These are phyloP conservation scores for Mixornis gularis DNA, from an alignment of 2,113 vertebrate species.

Conservation along the genomic window DNA sequence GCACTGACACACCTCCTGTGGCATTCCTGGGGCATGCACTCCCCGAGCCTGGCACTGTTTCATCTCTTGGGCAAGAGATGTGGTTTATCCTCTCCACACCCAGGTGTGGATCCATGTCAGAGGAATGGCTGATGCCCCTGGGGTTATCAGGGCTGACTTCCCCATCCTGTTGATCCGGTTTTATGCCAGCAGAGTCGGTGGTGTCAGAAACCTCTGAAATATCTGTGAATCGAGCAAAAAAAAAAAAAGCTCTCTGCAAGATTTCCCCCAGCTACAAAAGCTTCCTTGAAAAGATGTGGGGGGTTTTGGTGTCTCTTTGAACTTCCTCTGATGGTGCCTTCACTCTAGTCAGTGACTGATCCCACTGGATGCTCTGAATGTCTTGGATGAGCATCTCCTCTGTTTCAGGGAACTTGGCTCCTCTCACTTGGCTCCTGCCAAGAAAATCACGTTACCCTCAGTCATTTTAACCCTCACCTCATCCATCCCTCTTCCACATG, in stretches of 20 bases:
- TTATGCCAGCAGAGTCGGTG: not conserved
- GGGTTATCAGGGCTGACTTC: slow-evolving; percentile 8
- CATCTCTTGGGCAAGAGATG: not conserved
- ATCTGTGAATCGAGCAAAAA: not conserved
- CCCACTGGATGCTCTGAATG: not conserved
- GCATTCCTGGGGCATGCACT: accelerated
- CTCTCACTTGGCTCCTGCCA: not conserved
- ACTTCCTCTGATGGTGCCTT: not conserved
- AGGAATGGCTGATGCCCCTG: not conserved
- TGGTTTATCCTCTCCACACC: slow-evolving; percentile 3
- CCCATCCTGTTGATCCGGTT: slow-evolving; percentile 3
- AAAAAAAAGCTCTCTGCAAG: not conserved
- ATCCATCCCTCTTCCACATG: not conserved
- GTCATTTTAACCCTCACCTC: not conserved
- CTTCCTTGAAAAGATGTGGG: not conserved
- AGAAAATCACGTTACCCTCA: not conserved
- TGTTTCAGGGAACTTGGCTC: not conserved
- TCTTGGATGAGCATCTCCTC: not conserved
- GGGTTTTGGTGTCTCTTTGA: not conserved
- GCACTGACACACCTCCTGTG: not conserved
- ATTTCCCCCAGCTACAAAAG: too few species aligned
- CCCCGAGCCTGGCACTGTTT: not conserved
- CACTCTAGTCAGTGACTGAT: not conserved
- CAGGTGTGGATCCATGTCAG: not conserved
- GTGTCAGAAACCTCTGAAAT: not conserved